Percentiles rank a stretch among this genome's conserved stretches.
Conservation (phyloP, 30 jellyfish, hydroid and myxozoan genomes). For the Turritopsis dohrnii region DNA sequence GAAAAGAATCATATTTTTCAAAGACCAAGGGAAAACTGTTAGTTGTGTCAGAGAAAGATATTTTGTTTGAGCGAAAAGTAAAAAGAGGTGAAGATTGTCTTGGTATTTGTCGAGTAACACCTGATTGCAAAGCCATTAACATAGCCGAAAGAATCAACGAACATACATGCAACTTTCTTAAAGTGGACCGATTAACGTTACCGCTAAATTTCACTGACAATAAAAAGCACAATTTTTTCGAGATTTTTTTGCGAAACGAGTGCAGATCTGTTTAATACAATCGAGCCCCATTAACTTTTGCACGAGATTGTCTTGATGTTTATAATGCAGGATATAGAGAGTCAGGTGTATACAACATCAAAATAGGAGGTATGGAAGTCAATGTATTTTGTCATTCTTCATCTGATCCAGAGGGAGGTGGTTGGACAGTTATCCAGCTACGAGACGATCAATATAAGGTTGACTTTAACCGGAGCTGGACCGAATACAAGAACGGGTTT, state of each 20-base stretch:
- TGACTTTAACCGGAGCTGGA: not conserved
- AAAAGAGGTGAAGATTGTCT: too few species aligned
- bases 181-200: not conserved
- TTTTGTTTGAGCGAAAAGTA: too few species aligned
- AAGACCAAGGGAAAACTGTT: too few species aligned
- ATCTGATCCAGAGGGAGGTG: not conserved
- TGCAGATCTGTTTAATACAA: not conserved
- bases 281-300: not conserved
- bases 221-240: not conserved
- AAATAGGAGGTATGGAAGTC: not conserved
- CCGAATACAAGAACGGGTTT: not conserved
- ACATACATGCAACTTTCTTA: not conserved
- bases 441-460: not conserved
- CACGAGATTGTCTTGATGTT: not conserved
- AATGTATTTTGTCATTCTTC: not conserved
- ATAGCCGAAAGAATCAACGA: too few species aligned
- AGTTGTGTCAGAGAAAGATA: too few species aligned
- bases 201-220: not conserved
- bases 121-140: too few species aligned
- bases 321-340: not conserved
- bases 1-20: too few species aligned
- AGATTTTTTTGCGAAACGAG: not conserved
- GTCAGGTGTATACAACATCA: not conserved
- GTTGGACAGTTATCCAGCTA: not conserved
- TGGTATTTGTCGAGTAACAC: too few species aligned